A percentile compares a stretch with the other conserved stretches of the same genome.
phyloP scores from a whole-genome alignment of 2,113 vertebrate genomes.

The Stomatorhinus ivindoensis region DNA sequence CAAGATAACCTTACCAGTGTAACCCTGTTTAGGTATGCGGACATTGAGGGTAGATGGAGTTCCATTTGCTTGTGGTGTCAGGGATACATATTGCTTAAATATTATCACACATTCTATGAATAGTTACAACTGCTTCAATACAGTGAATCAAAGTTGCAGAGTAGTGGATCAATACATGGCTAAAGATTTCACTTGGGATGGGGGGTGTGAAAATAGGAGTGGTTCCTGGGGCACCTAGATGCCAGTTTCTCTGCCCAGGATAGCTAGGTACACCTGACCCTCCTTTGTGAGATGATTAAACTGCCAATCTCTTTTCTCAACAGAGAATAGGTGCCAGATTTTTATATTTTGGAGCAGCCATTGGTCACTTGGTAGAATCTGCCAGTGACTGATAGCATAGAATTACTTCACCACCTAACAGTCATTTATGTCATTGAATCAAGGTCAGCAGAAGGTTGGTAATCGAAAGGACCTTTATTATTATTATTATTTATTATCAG shows the following conservation, averaged over 20 bases:
- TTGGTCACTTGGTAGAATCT: neutral
- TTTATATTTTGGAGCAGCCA: neutral
- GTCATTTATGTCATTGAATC: neutral
- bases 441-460: neutral
- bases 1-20: neutral
- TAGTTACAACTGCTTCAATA: neutral
- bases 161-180: neutral
- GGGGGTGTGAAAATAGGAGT: neutral
- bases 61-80: neutral
- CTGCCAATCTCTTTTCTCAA: neutral
- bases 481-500: neutral
- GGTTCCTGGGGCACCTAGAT: neutral
- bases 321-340: neutral
- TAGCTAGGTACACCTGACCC: neutral
- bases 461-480: neutral
- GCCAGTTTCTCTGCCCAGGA: neutral
- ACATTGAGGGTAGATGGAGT: neutral
- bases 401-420: neutral
- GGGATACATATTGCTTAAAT: neutral
- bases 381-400: neutral
- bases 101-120: neutral
- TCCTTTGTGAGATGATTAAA: neutral
- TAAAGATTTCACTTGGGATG: neutral
- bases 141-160: neutral
- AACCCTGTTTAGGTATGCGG: neutral